Percentiles rank a stretch among this genome's conserved stretches.
Conservation (phyloP, 2,113 vertebrate species). For the Dasyurus viverrinus region DNA sequence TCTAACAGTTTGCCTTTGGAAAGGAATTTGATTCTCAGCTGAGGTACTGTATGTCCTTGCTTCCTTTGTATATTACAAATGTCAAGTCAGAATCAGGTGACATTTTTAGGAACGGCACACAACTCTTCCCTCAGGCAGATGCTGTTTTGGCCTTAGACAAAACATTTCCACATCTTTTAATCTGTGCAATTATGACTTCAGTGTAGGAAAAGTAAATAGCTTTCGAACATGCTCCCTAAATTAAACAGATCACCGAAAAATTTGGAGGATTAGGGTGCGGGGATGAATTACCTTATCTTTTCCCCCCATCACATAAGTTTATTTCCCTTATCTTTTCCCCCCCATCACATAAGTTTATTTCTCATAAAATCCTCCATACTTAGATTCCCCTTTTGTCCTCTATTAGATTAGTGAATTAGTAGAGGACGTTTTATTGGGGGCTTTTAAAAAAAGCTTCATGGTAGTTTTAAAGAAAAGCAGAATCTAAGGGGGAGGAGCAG, state of each 20-base stretch:
- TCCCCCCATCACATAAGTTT: slow-evolving; percentile 31
- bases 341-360: slow-evolving; percentile 29
- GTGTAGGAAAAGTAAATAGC: slow-evolving; percentile 51
- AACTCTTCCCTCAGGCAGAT: slow-evolving; percentile 30
- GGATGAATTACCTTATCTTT: slow-evolving; percentile 17
- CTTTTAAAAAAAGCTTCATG: neutral
- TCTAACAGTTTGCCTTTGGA: slow-evolving; percentile 32
- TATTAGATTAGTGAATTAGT: slow-evolving; percentile 7
- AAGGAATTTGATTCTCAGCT: slow-evolving; percentile 16
- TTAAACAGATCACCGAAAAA: slow-evolving; percentile 51
- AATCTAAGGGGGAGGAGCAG: neutral
- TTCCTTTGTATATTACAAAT: slow-evolving; percentile 48
- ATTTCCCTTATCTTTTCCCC: slow-evolving; percentile 5
- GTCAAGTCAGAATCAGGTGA: slow-evolving; percentile 32
- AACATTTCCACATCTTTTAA: slow-evolving; percentile 55
- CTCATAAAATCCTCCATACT: slow-evolving; percentile 37
- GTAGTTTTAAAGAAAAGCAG: slow-evolving; percentile 33
- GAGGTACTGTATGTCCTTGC: neutral
- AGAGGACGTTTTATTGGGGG: slow-evolving; percentile 16
- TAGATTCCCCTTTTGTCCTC: slow-evolving; percentile 31
- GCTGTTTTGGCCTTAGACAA: slow-evolving; percentile 34
- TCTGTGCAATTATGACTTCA: slow-evolving; percentile 51
- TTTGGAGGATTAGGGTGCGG: neutral
- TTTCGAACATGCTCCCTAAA: slow-evolving; percentile 57
- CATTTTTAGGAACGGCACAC: neutral